These are phyloP conservation scores for Neolamprologus kungweensis DNA, from an alignment of 2,113 vertebrate species.

Conservation along the genomic window DNA sequence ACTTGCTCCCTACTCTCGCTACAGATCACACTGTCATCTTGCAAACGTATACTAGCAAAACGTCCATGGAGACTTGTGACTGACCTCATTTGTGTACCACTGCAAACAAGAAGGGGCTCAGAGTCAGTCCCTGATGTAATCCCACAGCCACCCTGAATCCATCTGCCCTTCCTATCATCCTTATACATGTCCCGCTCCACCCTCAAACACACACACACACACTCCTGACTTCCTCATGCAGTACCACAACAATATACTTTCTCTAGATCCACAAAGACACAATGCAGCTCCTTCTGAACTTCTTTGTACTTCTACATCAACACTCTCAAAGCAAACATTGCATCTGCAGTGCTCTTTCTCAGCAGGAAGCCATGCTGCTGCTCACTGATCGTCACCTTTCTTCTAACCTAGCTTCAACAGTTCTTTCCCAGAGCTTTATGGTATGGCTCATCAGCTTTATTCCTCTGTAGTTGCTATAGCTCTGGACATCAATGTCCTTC, in stretches of 20 bases:
- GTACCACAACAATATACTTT: neutral
- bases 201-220: neutral
- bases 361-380: neutral
- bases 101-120: neutral
- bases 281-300: neutral
- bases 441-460: neutral
- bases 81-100: neutral
- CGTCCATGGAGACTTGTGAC: neutral
- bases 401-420: neutral
- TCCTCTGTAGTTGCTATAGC: neutral
- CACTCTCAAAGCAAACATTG: neutral
- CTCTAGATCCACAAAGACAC: neutral
- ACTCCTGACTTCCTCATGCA: neutral
- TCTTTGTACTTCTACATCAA: neutral
- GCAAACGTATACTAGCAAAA: neutral
- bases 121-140: neutral
- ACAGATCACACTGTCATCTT: neutral
- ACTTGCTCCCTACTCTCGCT: neutral
- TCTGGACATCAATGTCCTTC: neutral
- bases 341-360: neutral
- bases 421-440: neutral
- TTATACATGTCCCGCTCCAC: neutral
- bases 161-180: neutral
- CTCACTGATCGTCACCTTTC: neutral
- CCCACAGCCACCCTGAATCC: neutral